Base-by-base conservation (phyloP, 2,888 invertebrate genomes). In the Melieria omissa region DNA sequence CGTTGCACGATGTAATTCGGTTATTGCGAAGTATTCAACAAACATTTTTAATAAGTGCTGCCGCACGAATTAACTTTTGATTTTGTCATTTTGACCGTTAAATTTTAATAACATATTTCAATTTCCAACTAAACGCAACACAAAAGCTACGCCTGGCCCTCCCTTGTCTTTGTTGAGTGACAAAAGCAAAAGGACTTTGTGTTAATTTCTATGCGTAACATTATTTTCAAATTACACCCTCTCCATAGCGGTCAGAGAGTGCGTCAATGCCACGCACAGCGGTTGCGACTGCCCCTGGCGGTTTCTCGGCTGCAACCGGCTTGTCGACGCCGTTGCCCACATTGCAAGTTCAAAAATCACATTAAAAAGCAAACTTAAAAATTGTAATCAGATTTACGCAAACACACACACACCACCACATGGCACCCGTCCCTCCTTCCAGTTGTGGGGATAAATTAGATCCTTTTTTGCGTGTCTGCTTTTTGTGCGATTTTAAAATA, bases 321-420 rank as follows among this genome's bases (percentile, higher is more conserved):
- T 9, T 5, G 10, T 9, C 10, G 9, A 9, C 42, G 7, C 16
- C 14, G 14, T 16, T 3, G 7, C 12, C 8, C 16, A 42, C 10
- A 47, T 1, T 10, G 14, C 14, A 7, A 52, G 44, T 71, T 75
- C 73, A 83, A 81, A 83, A 84, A 84, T 84, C 84, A 83, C 84
- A 85, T 84, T 85, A 85, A 84, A 83, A 84, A 82, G 83, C 84
- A 83, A 83, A 81, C 83, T 85, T 82, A 84, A 83, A 84, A 82
- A 83, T 84, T 84, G 84, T 84, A 84, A 84, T 84, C 85, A 84
- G 84, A 84, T 84, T 85, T 84, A 80, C 80, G 78, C 78, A 80
- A 79, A 12, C 9, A 10, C 16, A 14, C 4, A 49, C 42, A 52
- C 29, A 14, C 14, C 14, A 12, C 8, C n/a, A 42, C 10, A 14